Conservation (phyloP, 2,888 invertebrate species). For the Urechis unicinctus region DNA sequence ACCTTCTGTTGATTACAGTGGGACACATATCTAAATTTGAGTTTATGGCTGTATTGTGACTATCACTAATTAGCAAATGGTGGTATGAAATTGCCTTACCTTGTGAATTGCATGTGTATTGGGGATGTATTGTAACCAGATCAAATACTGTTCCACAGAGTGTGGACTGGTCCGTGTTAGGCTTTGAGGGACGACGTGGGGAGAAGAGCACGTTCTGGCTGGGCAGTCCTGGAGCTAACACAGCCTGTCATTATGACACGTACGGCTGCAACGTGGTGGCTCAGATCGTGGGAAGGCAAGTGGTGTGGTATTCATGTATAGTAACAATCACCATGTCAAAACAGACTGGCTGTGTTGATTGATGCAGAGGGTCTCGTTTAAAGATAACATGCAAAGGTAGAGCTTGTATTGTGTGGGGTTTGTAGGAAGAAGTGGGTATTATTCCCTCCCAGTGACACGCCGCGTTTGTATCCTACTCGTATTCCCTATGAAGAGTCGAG, state of each 20-base stretch:
- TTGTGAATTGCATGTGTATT: too few relatives aligned
- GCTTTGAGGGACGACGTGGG: slow-evolving; percentile 63
- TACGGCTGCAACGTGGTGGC: slow-evolving; percentile 90
- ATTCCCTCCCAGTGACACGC: slow-evolving; percentile 72
- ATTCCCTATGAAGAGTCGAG: slow-evolving; percentile 96
- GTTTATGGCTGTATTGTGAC: too few relatives aligned
- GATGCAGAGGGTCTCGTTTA: background rate
- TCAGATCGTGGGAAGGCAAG: slow-evolving; percentile 81
- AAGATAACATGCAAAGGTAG: too few relatives aligned
- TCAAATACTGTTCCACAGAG: too few relatives aligned
- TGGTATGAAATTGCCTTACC: too few relatives aligned
- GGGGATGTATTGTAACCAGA: too few relatives aligned
- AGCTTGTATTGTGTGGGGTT: background rate
- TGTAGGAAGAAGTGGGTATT: slow-evolving; percentile 82
- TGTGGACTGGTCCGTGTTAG: slow-evolving; percentile 53
- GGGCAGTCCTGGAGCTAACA: slow-evolving; percentile 75
- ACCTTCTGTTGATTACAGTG: too few relatives aligned
- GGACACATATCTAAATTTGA: too few relatives aligned
- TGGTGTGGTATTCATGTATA: background rate
- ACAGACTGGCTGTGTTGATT: background rate
- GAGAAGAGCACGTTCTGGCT: slow-evolving; percentile 71
- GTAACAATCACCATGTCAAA: background rate
- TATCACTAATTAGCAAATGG: too few relatives aligned
- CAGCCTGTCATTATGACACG: slow-evolving; percentile 88
- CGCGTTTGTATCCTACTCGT: slow-evolving; percentile 67